A percentile compares a stretch with the other conserved stretches of the same genome.
Evolutionary conservation across 2,113 vertebrate species (phyloP).

Genomic region (Archocentrus centrarchus): DNA sequence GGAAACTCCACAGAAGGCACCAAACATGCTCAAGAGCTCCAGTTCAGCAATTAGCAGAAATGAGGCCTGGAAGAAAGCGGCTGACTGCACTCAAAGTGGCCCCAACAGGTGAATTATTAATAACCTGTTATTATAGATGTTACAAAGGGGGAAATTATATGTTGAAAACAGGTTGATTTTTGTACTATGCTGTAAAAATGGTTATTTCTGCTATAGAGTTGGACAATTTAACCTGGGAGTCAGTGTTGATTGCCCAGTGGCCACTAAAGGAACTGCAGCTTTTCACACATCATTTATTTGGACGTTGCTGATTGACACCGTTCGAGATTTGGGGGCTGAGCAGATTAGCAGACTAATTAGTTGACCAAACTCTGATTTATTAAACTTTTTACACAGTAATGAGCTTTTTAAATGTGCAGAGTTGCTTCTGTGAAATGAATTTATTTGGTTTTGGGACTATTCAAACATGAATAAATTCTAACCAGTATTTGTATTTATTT

Average conservation of each 20-base stretch:
- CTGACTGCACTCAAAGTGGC: too few relatives aligned
- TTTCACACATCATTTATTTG: background rate
- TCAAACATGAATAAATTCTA: background rate
- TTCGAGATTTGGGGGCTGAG: background rate
- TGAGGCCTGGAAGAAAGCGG: background rate
- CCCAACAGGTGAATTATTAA: too few relatives aligned
- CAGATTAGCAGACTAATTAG: background rate
- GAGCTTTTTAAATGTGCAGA: too few relatives aligned
- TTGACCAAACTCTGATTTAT: too few relatives aligned
- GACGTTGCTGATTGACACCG: background rate
- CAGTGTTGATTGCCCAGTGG: background rate
- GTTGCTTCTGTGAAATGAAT: too few relatives aligned
- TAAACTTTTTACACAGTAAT: too few relatives aligned
- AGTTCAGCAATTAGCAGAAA: rapidly evolving
- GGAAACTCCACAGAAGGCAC: background rate
- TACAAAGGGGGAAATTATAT: background rate
- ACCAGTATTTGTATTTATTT: background rate
- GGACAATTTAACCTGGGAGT: background rate
- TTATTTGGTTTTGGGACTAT: background rate
- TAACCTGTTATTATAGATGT: too few relatives aligned
- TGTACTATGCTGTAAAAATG: background rate
- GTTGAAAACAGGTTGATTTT: background rate
- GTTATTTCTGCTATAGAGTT: too few relatives aligned
- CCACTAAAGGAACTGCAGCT: rapidly evolving
- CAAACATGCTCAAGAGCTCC: background rate